A percentile compares a stretch with the other conserved stretches of the same genome.
Evolutionary conservation across 1,140 invertebrate genomes (phyloP).

Genomic region (Cryptotermes secundus): DNA sequence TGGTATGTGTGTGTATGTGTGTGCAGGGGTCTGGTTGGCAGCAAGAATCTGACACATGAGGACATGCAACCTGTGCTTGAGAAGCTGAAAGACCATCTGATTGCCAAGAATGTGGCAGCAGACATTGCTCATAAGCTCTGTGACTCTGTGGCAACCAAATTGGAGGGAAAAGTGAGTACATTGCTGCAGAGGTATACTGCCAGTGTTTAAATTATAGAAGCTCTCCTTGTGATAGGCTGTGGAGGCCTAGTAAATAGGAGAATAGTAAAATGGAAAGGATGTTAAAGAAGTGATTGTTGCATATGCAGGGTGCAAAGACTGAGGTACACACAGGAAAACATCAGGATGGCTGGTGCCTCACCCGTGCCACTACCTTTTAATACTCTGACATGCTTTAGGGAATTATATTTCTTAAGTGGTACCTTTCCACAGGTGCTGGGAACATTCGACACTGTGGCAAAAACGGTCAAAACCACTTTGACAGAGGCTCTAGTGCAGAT

Average conservation of each 20-base stretch:
- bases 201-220: no score
- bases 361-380: not conserved
- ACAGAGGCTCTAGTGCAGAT: slow-evolving; percentile 87
- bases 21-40: slow-evolving; percentile 79
- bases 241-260: no score
- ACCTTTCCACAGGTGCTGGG: slow-evolving; percentile 61
- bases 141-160: slow-evolving; percentile 87
- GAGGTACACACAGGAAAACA: no score
- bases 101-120: slow-evolving; percentile 95
- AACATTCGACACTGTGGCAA: slow-evolving; percentile 88
- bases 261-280: no score
- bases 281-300: no score
- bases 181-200: not conserved
- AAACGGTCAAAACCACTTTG: slow-evolving; percentile 77
- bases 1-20: no score
- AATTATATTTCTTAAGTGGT: not conserved
- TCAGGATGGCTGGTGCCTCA: no score
- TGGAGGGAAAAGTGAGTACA: slow-evolving; percentile 82
- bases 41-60: slow-evolving; percentile 66
- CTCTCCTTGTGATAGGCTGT: no score
- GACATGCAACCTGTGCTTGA: slow-evolving; percentile 86
- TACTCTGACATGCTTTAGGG: not conserved
- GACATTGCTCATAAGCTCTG: slow-evolving; percentile 95
- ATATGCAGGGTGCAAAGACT: no score
- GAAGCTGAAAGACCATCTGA: slow-evolving; percentile 95